Evolutionary conservation across 2,888 invertebrate genomes (phyloP).

Genomic region (Cerceris rybyensis): DNA sequence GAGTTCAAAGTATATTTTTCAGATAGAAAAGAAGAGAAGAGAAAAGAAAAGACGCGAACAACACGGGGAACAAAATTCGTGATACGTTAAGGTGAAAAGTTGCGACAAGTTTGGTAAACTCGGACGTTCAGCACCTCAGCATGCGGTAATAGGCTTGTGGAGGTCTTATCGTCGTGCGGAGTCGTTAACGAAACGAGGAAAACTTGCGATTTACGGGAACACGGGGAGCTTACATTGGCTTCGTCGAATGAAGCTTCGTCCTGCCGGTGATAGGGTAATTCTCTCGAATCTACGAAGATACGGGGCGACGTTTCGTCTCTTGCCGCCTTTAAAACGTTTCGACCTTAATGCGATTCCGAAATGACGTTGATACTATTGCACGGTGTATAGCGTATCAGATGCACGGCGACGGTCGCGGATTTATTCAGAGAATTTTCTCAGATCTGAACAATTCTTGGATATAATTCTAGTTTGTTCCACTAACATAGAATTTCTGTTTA

Average conservation of each 20-base stretch:
- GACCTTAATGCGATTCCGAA: conserved; percentile 6
- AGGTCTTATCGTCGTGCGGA: conserved; percentile 43
- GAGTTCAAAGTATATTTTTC: too few relatives aligned
- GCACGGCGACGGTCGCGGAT: not conserved
- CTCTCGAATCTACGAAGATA: conserved; percentile 21
- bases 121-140: conserved; percentile 20
- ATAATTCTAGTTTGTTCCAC: too few relatives aligned
- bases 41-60: not conserved
- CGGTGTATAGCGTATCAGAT: not conserved
- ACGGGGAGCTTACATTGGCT: conserved; percentile 35
- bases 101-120: conserved; percentile 31
- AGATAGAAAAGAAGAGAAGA: not conserved
- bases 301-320: conserved; percentile 16
- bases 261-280: conserved; percentile 34
- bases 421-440: not conserved
- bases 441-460: too few relatives aligned
- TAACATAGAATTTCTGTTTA: too few relatives aligned
- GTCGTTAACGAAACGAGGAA: conserved; percentile 53
- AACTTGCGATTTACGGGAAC: conserved; percentile 55
- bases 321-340: not conserved
- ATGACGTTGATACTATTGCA: not conserved
- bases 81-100: conserved; percentile 17
- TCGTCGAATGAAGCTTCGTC: conserved; percentile 16
- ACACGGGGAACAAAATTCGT: not conserved
- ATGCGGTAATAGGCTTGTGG: conserved; percentile 40